phyloP scores from a whole-genome alignment of 2,797 vertebrate genomes.

The Diplodus puntazzo region DNA sequence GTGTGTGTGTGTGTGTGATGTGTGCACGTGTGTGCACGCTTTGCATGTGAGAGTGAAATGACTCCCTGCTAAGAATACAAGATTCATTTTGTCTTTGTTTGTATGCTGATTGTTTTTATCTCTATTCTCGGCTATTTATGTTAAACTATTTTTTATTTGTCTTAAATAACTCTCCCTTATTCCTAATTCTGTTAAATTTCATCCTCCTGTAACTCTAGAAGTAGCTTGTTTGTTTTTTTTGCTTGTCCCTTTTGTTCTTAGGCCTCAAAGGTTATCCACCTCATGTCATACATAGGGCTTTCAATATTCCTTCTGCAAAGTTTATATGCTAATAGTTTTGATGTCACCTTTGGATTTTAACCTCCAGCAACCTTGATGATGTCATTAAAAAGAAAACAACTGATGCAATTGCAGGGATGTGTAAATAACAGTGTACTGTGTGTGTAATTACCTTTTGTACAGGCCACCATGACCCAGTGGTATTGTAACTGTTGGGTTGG shows the following conservation, averaged over 20 bases:
- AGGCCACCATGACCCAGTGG: constrained; percentile 82
- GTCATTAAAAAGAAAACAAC: constrained; percentile 66
- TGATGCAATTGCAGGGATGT: constrained; percentile 74
- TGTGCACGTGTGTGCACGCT: constrained; percentile 4
- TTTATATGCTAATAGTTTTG: constrained; percentile 46
- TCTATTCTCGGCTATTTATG: constrained; percentile 61
- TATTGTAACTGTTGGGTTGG: constrained; percentile 69
- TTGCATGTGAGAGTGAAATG: constrained; percentile 13
- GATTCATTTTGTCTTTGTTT: constrained; percentile 24
- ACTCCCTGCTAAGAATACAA: constrained; percentile 61
- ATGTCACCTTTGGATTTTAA: constrained; percentile 66
- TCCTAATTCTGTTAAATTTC: constrained; percentile 14
- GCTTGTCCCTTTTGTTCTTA: background rate
- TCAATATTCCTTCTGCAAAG: constrained; percentile 57
- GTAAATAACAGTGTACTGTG: constrained; percentile 69
- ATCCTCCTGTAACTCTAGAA: constrained; percentile 47
- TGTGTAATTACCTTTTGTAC: constrained; percentile 73
- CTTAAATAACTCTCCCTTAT: constrained; percentile 14
- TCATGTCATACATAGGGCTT: constrained; percentile 49
- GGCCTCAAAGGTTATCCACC: constrained; percentile 14
- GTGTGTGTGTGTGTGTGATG: constrained; percentile 27
- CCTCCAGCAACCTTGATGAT: constrained; percentile 66
- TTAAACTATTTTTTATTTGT: constrained; percentile 52
- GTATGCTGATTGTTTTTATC: constrained; percentile 26
- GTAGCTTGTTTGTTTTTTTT: constrained; percentile 2